phyloP scores from a whole-genome alignment of 2,797 vertebrate species.

The Cercopithecus petaurista region DNA sequence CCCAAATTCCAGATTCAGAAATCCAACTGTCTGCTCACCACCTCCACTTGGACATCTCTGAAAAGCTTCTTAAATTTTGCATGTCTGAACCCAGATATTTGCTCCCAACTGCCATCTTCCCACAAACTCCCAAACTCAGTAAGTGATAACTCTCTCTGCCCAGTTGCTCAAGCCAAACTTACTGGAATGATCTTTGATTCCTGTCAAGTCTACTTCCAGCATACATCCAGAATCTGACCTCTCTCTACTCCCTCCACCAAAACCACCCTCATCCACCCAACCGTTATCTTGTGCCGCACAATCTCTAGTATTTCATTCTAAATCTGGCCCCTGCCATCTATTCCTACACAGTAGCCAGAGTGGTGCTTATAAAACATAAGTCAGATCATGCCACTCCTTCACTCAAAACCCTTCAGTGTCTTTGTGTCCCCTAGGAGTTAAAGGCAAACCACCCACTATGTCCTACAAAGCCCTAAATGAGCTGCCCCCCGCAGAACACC shows the following conservation, averaged over 20 bases:
- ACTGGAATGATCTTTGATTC: not conserved
- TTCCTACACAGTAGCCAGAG: not conserved
- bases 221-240: not conserved
- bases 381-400: not conserved
- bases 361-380: not conserved
- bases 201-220: not conserved
- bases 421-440: not conserved
- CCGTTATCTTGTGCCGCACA: not conserved
- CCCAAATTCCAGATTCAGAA: not conserved
- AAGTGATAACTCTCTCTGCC: not conserved
- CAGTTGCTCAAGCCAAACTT: not conserved
- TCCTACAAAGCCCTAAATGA: not conserved
- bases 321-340: not conserved
- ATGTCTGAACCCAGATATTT: not conserved
- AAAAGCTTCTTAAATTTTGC: not conserved
- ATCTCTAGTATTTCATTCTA: not conserved
- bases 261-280: not conserved
- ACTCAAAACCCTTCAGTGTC: not conserved
- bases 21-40: not conserved
- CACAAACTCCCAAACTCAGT: not conserved
- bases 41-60: not conserved
- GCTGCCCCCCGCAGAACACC: not conserved
- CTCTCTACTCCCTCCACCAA: not conserved
- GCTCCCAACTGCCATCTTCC: not conserved
- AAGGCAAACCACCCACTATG: not conserved